Conservation (phyloP, 1,140 invertebrate species). For the Papilio helenus region DNA sequence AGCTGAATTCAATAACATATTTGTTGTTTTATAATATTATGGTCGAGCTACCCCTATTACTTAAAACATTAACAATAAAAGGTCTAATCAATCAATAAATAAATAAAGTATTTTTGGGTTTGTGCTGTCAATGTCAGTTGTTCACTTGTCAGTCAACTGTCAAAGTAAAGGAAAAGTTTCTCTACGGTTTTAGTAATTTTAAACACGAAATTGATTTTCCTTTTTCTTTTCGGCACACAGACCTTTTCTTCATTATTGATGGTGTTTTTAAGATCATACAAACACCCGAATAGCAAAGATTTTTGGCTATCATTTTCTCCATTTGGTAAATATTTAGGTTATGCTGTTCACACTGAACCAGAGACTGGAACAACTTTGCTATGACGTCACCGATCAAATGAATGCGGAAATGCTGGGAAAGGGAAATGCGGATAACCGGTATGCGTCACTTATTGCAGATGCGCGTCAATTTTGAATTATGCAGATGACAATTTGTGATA, state of each 20-base stretch:
- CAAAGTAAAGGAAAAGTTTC: neutral
- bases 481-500: conserved; percentile 37
- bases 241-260: neutral
- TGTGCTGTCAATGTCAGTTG: neutral
- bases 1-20: conserved; percentile 48
- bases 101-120: neutral
- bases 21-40: neutral
- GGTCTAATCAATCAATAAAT: neutral
- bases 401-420: conserved; percentile 1
- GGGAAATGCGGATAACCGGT: conserved; percentile 38
- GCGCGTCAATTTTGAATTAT: conserved; percentile 64
- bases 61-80: neutral
- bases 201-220: neutral
- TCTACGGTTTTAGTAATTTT: neutral
- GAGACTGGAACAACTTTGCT: no score
- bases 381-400: conserved; percentile 43
- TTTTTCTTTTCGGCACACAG: neutral
- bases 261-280: neutral
- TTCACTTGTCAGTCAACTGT: neutral
- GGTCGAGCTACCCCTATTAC: neutral
- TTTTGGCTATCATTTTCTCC: neutral
- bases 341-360: neutral
- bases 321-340: neutral
- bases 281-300: no score
- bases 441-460: conserved; percentile 65